Base-by-base conservation (phyloP, 2,888 invertebrate genomes). In the Fabriciana adippe region DNA sequence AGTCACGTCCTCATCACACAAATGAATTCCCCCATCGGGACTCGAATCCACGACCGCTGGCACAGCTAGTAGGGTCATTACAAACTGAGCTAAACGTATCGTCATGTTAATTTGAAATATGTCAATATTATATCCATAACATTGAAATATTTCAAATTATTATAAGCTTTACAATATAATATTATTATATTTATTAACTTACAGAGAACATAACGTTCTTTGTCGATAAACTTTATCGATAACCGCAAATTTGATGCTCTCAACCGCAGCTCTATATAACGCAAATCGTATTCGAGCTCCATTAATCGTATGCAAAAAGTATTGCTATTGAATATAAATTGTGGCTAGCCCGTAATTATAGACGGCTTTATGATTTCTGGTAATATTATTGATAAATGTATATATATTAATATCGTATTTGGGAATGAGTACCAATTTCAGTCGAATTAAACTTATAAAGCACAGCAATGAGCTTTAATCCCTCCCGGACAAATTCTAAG, bases 211-310 rank as follows among this genome's bases (percentile, higher is more conserved):
- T 71, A 70, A 68, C 68, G 71, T 71, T 73, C 70, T 69, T 72
- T 73, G 66, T 74, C 70, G 65, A 73, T 69, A 69, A 69, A 65
- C 64, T 71, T 65, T 67, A 73, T 75, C 73, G 75, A 76, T 75
- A 75, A 75, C 75, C 75, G 73, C 76, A 67, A 69, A 75, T 73
- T 73, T 72, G 74, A 76, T 74, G 73, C 66, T 73, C 72, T 72
- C 74, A 45, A 72, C 69, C 69, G 59, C 71, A 67, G 55, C 62
- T 59, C 67, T 72, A 67, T 71, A 59, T 69, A 60, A 67, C 66
- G 55, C 57, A 61, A 64, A 65, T 64, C 57, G 67, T 18, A 15
- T 56, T 65, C 68, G 51, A 50, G 61, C 60, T 57, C 54, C 50
- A 71, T 69, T 71, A 69, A 71, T 66, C 59, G 67, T 61, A 66